Conservation (phyloP, 2,113 vertebrate species). For the Thalassoma bifasciatum region DNA sequence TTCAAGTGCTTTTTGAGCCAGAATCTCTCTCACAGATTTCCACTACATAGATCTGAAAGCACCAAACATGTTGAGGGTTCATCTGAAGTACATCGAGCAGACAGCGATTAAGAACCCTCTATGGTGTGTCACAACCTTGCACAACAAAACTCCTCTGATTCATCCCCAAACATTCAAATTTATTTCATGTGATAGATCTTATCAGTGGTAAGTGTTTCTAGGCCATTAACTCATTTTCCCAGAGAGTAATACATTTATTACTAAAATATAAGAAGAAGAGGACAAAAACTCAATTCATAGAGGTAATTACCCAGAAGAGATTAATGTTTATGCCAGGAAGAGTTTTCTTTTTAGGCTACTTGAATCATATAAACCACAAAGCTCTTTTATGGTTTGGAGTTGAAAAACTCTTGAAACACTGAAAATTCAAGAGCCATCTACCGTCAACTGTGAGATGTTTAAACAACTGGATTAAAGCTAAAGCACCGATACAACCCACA, state of each 20-base stretch:
- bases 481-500: slow-evolving; percentile 26
- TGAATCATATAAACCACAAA: neutral
- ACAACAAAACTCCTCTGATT: slow-evolving; percentile 3
- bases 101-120: neutral
- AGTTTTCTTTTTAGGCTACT: neutral
- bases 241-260: neutral
- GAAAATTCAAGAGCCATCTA: neutral
- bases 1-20: too few relatives aligned
- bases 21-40: neutral
- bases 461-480: slow-evolving; percentile 12
- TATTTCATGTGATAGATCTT: neutral
- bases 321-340: slow-evolving; percentile 13
- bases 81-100: slow-evolving; percentile 10
- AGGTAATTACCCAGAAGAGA: slow-evolving; percentile 24
- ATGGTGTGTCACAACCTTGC: slow-evolving; percentile 4
- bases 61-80: neutral
- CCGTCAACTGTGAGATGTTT: too few relatives aligned
- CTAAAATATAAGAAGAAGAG: slow-evolving; percentile 11
- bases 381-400: neutral
- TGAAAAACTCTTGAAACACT: neutral
- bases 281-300: neutral
- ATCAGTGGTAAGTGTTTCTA: slow-evolving; percentile 2
- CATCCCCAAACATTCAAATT: neutral
- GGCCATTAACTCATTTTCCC: neutral
- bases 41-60: neutral